These are phyloP conservation scores for Agrotis exclamationis DNA, from an alignment of 2,888 invertebrate genomes.

Conservation along the genomic window DNA sequence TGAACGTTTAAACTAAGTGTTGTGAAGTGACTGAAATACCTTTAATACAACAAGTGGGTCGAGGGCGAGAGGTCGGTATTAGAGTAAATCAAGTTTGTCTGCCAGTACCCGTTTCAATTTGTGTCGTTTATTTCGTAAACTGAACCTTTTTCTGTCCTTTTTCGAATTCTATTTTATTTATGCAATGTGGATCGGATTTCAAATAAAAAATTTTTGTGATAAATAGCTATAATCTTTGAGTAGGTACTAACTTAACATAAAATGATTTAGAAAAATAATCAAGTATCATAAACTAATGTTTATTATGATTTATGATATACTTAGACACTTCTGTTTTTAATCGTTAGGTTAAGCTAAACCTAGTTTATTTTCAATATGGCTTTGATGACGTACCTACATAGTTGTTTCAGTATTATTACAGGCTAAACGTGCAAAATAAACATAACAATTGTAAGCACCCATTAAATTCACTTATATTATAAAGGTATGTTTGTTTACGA, in stretches of 20 bases:
- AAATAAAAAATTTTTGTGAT: conserved; percentile 40
- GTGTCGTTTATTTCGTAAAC: conserved; percentile 60
- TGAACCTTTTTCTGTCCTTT: conserved; percentile 59
- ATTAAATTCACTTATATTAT: conserved; percentile 1
- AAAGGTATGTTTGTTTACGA: conserved; percentile 21
- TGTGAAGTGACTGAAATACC: conserved; percentile 66
- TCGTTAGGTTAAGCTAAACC: neutral
- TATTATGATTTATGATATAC: neutral
- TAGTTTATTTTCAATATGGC: neutral
- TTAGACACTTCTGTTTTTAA: too few relatives aligned
- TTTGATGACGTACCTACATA: neutral
- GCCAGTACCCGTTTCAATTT: conserved; percentile 65
- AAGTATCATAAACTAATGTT: neutral
- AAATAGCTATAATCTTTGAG: conserved; percentile 26
- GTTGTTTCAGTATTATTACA: conserved; percentile 11
- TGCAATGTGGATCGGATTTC: conserved; percentile 52
- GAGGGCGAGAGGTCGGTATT: conserved; percentile 71
- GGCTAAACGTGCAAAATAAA: conserved; percentile 8
- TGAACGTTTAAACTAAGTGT: conserved; percentile 59
- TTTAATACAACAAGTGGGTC: conserved; percentile 60
- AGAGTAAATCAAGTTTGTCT: conserved; percentile 70
- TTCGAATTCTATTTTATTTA: conserved; percentile 54
- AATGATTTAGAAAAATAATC: conserved; percentile 7
- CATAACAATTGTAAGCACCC: conserved; percentile 9
- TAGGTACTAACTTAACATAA: too few relatives aligned